These are phyloP conservation scores for Agrypnia vestita DNA, from an alignment of 1,140 invertebrate species.

Conservation along the genomic window DNA sequence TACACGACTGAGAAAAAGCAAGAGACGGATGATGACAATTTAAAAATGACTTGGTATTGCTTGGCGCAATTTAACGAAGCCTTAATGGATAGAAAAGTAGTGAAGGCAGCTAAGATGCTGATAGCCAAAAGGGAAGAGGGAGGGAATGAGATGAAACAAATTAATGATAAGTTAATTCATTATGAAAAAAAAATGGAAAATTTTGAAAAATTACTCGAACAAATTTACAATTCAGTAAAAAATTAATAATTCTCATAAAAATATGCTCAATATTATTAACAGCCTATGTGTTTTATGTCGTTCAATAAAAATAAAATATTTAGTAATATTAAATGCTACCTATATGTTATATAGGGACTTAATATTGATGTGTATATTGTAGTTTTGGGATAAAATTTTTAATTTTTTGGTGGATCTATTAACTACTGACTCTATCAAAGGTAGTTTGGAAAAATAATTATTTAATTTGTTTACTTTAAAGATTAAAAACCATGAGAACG, in stretches of 20 bases:
- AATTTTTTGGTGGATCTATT: no score
- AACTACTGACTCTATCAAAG: no score
- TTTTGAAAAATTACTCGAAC: conserved; percentile 64
- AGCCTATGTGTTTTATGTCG: no score
- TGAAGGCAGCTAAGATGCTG: conserved; percentile 73
- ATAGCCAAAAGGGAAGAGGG: conserved; percentile 71
- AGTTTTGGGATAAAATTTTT: no score
- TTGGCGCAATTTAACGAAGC: conserved; percentile 68
- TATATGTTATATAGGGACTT: no score
- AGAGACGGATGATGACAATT: conserved; percentile 67
- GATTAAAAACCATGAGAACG: no score
- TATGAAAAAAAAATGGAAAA: conserved; percentile 65
- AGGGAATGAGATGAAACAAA: conserved; percentile 66
- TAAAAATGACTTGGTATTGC: conserved; percentile 67
- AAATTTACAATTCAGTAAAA: conserved; percentile 48
- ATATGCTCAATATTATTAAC: no score
- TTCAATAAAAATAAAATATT: no score
- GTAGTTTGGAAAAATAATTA: no score
- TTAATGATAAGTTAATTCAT: conserved; percentile 67
- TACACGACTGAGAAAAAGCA: conserved; percentile 66
- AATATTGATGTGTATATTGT: no score
- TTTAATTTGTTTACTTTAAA: no score
- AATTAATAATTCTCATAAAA: neutral
- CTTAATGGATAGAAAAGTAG: conserved; percentile 69
- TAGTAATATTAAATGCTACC: no score